Base-by-base conservation (phyloP, 35 echinoderm and acorn worm species). In the Ophiothrix spiculata region DNA sequence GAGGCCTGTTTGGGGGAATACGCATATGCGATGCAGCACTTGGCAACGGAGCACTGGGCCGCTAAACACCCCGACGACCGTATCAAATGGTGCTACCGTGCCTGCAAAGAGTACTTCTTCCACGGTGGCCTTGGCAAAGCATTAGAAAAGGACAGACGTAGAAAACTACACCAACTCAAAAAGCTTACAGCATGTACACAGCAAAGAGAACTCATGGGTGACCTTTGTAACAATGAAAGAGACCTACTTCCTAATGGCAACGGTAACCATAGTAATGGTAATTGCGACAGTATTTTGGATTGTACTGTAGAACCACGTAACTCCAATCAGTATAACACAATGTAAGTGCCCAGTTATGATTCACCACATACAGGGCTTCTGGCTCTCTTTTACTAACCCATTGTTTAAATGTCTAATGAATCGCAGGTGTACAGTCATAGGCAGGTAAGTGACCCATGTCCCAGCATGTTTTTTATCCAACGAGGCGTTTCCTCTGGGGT, bases 11-110 rank as follows among this genome's bases (percentile, higher is more conserved):
- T 99, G 77, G 96, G 89, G 79, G 92, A 99, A 56, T 99, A 99
- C 84, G 96, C 96, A 13, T 92, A 87, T 89, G 96, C 96, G 36
- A 99, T 99, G 96, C 96, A 99, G 40, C 96, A 99, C 81, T 79
- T 99, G 35, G 96, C 96, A 28, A 82, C 78, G n/a, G 88, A 99
- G 29, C 96, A 99, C 79, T 99, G 96, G 96, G 93, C 94, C 0
- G 69, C 86, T 4, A 92, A 94, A 41, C 96, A 99, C 45, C 88
- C 92, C 0, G 96, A 99, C 39, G 96, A 99, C 84, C 84, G 96
- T 32, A 99, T 99, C 85, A 93, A 99, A 80, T 99, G 96, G 96
- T 99, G 92, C 73, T 82, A 91, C 76, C 81, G 86, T 37, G 90
- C 89, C 25, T 99, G 96, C 77, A 94, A 84, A 79, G 89, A 99